phyloP scores from a whole-genome alignment of 1,140 invertebrate species.

The Formica exsecta region DNA sequence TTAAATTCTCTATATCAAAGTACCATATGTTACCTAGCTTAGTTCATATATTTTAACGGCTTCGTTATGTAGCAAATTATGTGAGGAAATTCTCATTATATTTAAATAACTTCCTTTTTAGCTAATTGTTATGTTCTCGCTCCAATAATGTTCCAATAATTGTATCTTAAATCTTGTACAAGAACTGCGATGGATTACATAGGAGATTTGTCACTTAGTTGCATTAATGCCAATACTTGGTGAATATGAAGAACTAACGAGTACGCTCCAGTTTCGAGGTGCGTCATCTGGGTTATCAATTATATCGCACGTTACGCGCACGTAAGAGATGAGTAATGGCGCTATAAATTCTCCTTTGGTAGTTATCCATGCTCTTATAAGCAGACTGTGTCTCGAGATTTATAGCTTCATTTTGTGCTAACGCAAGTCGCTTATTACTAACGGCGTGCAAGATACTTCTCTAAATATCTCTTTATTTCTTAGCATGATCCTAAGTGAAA shows the following conservation, averaged over 20 bases:
- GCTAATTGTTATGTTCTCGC: background rate
- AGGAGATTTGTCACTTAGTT: conserved; percentile 10
- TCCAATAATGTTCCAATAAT: background rate
- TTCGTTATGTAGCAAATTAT: background rate
- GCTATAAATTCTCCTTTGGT: conserved; percentile 74
- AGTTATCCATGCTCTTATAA: conserved; percentile 63
- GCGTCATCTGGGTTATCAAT: conserved; percentile 77
- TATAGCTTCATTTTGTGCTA: conserved; percentile 69
- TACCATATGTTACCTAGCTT: background rate
- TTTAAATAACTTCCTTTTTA: background rate
- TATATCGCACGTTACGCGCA: conserved; percentile 69
- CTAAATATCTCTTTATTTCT: conserved; percentile 50
- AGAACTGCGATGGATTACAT: conserved; percentile 26
- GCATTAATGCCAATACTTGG: conserved; percentile 60
- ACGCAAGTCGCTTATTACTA: conserved; percentile 64
- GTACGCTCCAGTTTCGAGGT: conserved; percentile 69
- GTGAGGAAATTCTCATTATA: background rate
- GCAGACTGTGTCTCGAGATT: conserved; percentile 67
- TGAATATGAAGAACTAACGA: conserved; percentile 71
- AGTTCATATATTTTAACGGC: background rate
- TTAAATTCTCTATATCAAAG: background rate
- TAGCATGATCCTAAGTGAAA: background rate
- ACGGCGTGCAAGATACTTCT: conserved; percentile 30
- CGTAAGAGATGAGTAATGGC: conserved; percentile 72
- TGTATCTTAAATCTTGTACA: background rate